These are phyloP conservation scores for Rhinophrynus dorsalis DNA, from an alignment of 2,797 vertebrate genomes.

Conservation along the genomic window DNA sequence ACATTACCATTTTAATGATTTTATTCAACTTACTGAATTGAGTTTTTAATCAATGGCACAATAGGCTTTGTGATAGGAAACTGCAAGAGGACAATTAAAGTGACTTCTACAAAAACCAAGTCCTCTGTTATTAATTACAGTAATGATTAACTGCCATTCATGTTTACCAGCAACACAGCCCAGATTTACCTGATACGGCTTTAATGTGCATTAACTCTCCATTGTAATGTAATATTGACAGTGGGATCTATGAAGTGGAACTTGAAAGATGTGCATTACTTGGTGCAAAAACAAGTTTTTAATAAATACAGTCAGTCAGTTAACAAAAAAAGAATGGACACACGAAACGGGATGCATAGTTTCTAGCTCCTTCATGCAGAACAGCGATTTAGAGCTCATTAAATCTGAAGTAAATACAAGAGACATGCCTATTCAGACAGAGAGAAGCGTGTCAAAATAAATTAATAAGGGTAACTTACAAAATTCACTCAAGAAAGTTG, in stretches of 20 bases:
- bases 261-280: conserved; percentile 1
- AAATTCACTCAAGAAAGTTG: background rate
- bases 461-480: background rate
- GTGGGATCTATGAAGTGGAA: background rate
- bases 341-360: background rate
- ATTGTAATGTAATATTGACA: background rate
- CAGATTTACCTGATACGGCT: conserved; percentile 25
- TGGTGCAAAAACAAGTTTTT: conserved; percentile 22
- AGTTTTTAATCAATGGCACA: conserved; percentile 48
- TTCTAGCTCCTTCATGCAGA: conserved; percentile 10
- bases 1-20: conserved; percentile 52
- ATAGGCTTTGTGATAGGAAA: conserved; percentile 49
- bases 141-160: conserved; percentile 55
- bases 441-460: conserved; percentile 13
- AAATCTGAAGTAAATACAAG: conserved; percentile 18
- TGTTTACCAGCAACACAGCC: conserved; percentile 48
- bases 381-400: conserved; percentile 11
- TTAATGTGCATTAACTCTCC: background rate
- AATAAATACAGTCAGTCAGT: conserved; percentile 24
- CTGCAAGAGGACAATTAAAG: conserved; percentile 49
- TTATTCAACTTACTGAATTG: conserved; percentile 53
- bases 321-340: conserved; percentile 9
- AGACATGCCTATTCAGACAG: conserved; percentile 19
- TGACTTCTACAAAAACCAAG: conserved; percentile 52
- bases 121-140: conserved; percentile 53